Percentiles rank a stretch among this genome's conserved stretches.
These are phyloP conservation scores for Lepisosteus osseus DNA, from an alignment of 2,113 vertebrate species.

Conservation along the genomic window DNA sequence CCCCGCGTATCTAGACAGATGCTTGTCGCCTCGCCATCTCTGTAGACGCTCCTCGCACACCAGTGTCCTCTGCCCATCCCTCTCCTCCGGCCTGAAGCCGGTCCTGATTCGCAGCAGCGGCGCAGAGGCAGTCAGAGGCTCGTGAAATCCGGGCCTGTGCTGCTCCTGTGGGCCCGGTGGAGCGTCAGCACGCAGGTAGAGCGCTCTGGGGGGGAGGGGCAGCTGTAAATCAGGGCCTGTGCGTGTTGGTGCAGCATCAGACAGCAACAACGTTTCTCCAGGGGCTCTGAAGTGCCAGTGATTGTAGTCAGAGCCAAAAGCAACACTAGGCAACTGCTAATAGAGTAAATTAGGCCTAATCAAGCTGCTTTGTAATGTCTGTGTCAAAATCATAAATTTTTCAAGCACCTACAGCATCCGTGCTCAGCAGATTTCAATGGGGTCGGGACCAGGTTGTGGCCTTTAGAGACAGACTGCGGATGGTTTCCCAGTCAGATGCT, in stretches of 20 bases:
- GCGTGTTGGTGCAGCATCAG: slow-evolving; percentile 11
- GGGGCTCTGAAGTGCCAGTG: not conserved
- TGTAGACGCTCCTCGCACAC: slow-evolving; percentile 37
- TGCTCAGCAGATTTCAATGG: no score
- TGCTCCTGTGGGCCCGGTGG: not conserved
- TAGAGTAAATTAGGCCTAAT: slow-evolving; percentile 36
- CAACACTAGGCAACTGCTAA: slow-evolving; percentile 16
- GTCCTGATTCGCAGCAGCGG: not conserved
- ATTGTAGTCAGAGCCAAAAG: slow-evolving; percentile 23
- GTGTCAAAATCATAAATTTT: no score
- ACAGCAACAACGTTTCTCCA: not conserved
- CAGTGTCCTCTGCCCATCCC: not conserved
- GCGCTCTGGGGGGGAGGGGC: no score
- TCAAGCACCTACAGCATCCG: no score
- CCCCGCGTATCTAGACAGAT: no score
- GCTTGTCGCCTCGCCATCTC: slow-evolving; percentile 27
- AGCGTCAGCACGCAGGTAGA: not conserved
- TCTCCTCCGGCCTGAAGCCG: not conserved
- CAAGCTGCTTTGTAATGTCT: slow-evolving; percentile 14
- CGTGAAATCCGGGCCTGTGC: not conserved
- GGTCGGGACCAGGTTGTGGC: no score
- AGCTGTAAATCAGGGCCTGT: not conserved
- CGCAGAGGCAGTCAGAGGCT: no score
- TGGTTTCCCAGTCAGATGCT: no score
- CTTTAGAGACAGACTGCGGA: no score